Evolutionary conservation across 2,888 invertebrate genomes (phyloP).

Genomic region (Cyrtodaria siliqua): DNA sequence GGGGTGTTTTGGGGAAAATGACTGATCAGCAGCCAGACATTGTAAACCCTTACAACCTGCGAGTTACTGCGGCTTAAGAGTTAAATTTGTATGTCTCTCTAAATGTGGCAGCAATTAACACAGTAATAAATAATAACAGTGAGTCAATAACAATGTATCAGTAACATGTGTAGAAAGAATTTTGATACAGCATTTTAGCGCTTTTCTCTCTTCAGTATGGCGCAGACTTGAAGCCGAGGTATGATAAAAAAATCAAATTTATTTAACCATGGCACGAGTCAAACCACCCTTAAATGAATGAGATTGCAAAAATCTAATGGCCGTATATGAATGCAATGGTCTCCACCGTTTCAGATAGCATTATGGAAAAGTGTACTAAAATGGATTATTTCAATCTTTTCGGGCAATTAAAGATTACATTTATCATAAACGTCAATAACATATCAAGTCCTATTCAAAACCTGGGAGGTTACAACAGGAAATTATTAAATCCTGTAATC

Average conservation of each 20-base stretch:
- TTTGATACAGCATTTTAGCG: slow-evolving; percentile 2
- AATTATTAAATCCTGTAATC: slow-evolving; percentile 27
- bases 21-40: too few species aligned
- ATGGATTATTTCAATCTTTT: slow-evolving; percentile 21
- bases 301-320: neutral
- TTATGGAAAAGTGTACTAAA: neutral
- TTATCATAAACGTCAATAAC: slow-evolving; percentile 27
- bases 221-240: neutral
- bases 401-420: slow-evolving; percentile 28
- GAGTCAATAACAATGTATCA: neutral
- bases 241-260: slow-evolving; percentile 19
- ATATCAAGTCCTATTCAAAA: slow-evolving; percentile 15
- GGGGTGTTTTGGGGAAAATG: too few species aligned
- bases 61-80: too few species aligned
- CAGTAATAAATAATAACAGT: neutral
- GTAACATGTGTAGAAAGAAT: neutral
- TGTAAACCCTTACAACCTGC: too few species aligned
- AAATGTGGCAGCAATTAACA: too few species aligned
- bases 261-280: slow-evolving; percentile 4
- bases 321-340: neutral
- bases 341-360: slow-evolving; percentile 8
- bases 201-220: neutral
- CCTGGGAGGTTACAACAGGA: slow-evolving; percentile 7
- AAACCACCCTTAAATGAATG: neutral
- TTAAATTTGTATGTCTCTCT: too few species aligned